phyloP scores from a whole-genome alignment of 2,888 invertebrate species.

The Boloria euphrosyne region DNA sequence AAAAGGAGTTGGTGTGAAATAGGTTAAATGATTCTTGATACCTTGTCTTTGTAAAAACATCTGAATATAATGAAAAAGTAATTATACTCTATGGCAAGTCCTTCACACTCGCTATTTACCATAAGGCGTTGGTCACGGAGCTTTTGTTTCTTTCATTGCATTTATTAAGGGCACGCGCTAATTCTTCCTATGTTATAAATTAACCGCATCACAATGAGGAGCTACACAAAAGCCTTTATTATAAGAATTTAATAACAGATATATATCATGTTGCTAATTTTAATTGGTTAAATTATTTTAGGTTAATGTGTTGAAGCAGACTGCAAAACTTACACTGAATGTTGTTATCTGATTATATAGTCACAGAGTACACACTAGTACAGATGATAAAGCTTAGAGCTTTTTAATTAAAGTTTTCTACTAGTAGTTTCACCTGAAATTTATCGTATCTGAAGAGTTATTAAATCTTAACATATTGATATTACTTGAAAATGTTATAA shows the following conservation, averaged over 20 bases:
- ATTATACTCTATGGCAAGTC: conserved; percentile 18
- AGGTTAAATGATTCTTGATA: conserved; percentile 7
- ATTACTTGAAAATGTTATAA: too few species aligned
- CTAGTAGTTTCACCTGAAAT: too few species aligned
- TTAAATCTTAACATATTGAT: too few species aligned
- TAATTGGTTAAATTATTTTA: conserved; percentile 5
- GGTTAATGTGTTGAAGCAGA: not conserved
- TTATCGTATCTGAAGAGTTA: too few species aligned
- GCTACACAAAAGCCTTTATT: conserved; percentile 30
- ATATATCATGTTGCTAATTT: not conserved
- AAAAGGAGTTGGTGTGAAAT: not conserved
- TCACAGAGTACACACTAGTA: too few species aligned
- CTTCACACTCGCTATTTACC: conserved; percentile 43
- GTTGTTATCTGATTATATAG: too few species aligned
- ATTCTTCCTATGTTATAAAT: conserved; percentile 46
- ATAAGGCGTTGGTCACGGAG: conserved; percentile 59
- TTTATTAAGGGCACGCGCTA: conserved; percentile 51
- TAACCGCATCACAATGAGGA: conserved; percentile 37
- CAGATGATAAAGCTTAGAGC: too few species aligned
- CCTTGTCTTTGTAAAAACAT: conserved; percentile 1
- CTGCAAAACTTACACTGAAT: too few species aligned
- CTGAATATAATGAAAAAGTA: conserved; percentile 12
- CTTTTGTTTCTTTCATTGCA: conserved; percentile 49
- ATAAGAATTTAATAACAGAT: not conserved
- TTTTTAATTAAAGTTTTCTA: too few species aligned